Base-by-base conservation (phyloP, 1,140 invertebrate species). In the Macrostomum lignano region DNA sequence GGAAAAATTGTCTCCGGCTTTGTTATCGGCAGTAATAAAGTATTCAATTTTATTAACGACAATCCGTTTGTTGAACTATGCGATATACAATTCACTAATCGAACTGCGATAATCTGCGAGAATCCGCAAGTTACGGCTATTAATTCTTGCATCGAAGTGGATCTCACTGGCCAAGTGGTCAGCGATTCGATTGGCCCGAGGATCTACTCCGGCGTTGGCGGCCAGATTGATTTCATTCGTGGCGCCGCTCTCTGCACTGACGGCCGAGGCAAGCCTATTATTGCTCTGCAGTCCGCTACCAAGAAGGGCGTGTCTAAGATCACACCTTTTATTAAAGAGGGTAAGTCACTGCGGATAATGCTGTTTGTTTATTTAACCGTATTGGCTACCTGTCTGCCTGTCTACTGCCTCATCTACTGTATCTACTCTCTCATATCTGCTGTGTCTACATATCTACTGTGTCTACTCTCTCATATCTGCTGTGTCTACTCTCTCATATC, bases 111-210 rank as follows among this genome's bases (percentile, higher is more conserved):
- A n/a, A n/a, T n/a, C n/a, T n/a, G n/a, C n/a, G n/a, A n/a, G 42
- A 75, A 79, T 54, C 74, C 77, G 1, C 70, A 67, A 46, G 81
- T 91, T 68, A 84, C 78, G 0, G 79, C 81, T 11, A 86, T 91
- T 42, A 91, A 91, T 58, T 86, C 79, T 0, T 81, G 75, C 50
- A 81, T 91, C 43, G 81, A 91, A 58, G 71, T 91, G 0, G 82
- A 91, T 55, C 58, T 93, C n/a, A 84, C 79, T 2, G 82, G 82
- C 1, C 81, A 91, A 58, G 43, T 91, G 2, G 67, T 69, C 35
- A 71, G 79, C 0, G 82, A 91, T 47, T 84, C 79, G 31, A 84
- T 93, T 46, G 76, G 75, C 33, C 72, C 74, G 2, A 65, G 70
- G 29, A 78, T 88, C 67, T 88, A 73, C 49, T 88, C 79, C 6